phyloP scores from a whole-genome alignment of 2,888 invertebrate genomes.

The Acanthacorydalis orientalis region DNA sequence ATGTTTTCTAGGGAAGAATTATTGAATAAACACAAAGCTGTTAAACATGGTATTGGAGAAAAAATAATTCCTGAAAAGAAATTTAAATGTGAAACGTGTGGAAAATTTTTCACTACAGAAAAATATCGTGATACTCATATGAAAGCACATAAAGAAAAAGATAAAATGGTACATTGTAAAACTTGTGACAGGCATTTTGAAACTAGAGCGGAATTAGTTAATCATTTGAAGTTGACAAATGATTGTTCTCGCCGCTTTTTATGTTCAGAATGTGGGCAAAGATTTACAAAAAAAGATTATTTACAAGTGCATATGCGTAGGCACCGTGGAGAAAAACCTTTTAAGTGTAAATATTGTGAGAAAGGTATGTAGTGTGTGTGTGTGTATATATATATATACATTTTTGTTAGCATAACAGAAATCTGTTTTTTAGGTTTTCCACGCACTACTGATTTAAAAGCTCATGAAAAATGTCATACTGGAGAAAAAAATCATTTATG shows the following conservation, averaged over 20 bases:
- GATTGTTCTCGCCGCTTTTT: conserved; percentile 34
- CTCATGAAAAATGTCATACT: conserved; percentile 36
- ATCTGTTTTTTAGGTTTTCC: conserved; percentile 26
- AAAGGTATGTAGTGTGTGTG: too few relatives aligned
- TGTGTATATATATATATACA: too few relatives aligned
- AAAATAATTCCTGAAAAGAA: conserved; percentile 19
- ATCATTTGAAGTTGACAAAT: conserved; percentile 36
- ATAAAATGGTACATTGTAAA: conserved; percentile 22
- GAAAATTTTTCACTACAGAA: conserved; percentile 32
- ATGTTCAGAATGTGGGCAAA: conserved; percentile 39
- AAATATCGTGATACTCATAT: conserved; percentile 35
- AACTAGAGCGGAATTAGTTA: conserved; percentile 31
- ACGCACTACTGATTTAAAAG: conserved; percentile 38
- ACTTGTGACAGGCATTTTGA: conserved; percentile 27
- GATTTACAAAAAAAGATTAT: conserved; percentile 40
- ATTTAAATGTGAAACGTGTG: conserved; percentile 23
- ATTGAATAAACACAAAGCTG: conserved; percentile 28
- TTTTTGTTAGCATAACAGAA: not conserved
- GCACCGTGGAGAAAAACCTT: conserved; percentile 40
- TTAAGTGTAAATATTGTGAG: conserved; percentile 38
- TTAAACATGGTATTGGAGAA: conserved; percentile 21
- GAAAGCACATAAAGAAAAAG: conserved; percentile 22
- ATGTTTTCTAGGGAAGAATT: conserved; percentile 31
- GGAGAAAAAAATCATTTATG: conserved; percentile 41
- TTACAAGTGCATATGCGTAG: conserved; percentile 38